phyloP scores from a whole-genome alignment of 2,888 invertebrate species.

The Agrochola lychnidis region DNA sequence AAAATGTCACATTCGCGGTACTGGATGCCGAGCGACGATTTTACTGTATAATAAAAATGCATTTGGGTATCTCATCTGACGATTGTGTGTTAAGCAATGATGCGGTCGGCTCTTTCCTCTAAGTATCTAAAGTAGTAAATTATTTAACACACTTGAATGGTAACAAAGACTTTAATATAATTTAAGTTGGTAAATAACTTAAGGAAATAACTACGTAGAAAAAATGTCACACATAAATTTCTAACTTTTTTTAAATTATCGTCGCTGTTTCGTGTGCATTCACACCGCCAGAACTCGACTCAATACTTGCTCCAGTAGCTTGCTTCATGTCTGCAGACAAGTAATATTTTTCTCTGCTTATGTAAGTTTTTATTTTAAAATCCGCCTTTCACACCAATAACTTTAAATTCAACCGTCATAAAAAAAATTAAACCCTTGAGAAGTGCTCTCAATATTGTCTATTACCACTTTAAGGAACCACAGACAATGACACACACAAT shows the following conservation, averaged over 20 bases:
- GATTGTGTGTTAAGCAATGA: neutral
- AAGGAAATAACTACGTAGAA: too few species aligned
- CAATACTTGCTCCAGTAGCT: too few species aligned
- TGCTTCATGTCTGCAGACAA: too few species aligned
- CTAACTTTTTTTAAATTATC: too few species aligned
- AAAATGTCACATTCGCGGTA: too few species aligned
- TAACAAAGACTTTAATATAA: neutral
- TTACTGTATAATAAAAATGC: neutral
- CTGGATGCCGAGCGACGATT: too few species aligned
- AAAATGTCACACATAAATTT: too few species aligned
- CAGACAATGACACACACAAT: constrained; percentile 42
- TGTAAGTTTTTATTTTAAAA: too few species aligned
- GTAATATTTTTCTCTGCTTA: too few species aligned
- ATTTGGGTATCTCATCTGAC: neutral
- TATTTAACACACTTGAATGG: neutral
- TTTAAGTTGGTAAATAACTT: too few species aligned
- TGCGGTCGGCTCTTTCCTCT: neutral
- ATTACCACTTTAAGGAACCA: constrained; percentile 16
- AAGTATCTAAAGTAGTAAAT: neutral
- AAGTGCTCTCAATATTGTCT: constrained; percentile 15
- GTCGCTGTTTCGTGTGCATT: too few species aligned
- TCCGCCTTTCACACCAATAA: constrained; percentile 21
- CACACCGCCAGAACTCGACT: too few species aligned
- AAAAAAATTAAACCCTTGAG: constrained; percentile 25
- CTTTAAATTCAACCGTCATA: constrained; percentile 1